Base-by-base conservation (phyloP, 2,888 invertebrate genomes). In the Drosophila prostipennis region DNA sequence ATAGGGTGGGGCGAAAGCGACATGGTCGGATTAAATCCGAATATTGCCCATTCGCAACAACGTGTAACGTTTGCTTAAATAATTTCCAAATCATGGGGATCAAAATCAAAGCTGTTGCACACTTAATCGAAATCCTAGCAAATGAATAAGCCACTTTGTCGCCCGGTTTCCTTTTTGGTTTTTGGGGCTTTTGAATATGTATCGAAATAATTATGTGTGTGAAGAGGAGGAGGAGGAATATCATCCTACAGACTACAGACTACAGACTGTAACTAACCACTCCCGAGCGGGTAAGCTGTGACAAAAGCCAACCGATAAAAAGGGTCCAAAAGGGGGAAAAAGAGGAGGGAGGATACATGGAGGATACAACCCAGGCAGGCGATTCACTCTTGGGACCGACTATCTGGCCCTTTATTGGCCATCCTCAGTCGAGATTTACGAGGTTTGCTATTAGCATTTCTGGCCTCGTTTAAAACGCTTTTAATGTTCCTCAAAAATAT, bases 51-150 rank as follows among this genome's bases (percentile, higher is more conserved):
- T 1, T 7, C 14, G 14, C 14, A 19, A 19, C 19, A 19, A 19
- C 26, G 26, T 26, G 26, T 26, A 39, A n/a, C n/a, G 26, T 46
- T 46, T 46, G 26, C 45, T 29, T 46, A 46, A 46, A 46, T 46
- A 46, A 46, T 46, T 46, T 46, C 14, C 46, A 46, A 34, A 48
- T 48, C 34, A 34, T 48, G 34, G 14, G 13, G 48, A 48, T 34
- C 34, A 34, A 48, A 48, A 34, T 48, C 48, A 16, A 32, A 34
- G 48, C 48, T 10, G 16, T 70, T 60, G 49, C 55, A 60, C 46
- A 59, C 48, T 48, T 48, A 48, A 48, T 48, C 48, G 48, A 48
- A 48, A 34, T 48, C 34, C 32, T n/a, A 13, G 48, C 16, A 48
- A 48, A 48, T 48, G 48, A 48, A 48, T 16, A 16, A 48, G 48